These are phyloP conservation scores for Calyptommatus sinebrachiatus DNA, from an alignment of 2,113 vertebrate genomes.

Conservation along the genomic window DNA sequence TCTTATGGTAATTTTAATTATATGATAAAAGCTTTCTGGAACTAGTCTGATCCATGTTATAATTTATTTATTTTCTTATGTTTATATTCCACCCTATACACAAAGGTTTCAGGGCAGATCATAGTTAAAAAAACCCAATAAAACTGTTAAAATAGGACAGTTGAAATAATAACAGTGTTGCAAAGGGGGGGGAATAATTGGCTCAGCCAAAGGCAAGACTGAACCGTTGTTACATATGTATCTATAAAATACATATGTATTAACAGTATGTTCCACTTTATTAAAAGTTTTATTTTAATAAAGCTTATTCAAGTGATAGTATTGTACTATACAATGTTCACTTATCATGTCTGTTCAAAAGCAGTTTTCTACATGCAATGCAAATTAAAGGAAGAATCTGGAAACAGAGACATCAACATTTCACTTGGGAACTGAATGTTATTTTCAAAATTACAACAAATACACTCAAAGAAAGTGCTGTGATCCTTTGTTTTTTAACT, in stretches of 20 bases:
- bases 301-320: background rate
- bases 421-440: slow-evolving; percentile 40
- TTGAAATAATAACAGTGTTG: no score
- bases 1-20: background rate
- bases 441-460: slow-evolving; percentile 53
- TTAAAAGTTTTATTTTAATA: background rate
- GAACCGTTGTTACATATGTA: no score
- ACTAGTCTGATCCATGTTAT: background rate
- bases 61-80: no score
- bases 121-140: no score
- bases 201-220: no score
- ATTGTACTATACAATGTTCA: background rate
- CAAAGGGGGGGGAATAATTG: no score
- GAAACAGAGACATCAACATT: slow-evolving; percentile 23
- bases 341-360: background rate
- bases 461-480: slow-evolving; percentile 55
- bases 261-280: background rate
- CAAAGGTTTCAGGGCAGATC: no score
- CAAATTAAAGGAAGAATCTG: slow-evolving; percentile 4
- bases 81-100: no score
- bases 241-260: background rate
- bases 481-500: slow-evolving; percentile 41
- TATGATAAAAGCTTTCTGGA: background rate
- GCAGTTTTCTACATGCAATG: background rate
- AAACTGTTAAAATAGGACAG: no score